Conservation (phyloP, 2,888 invertebrate genomes). For the Lasioglossum morio region DNA sequence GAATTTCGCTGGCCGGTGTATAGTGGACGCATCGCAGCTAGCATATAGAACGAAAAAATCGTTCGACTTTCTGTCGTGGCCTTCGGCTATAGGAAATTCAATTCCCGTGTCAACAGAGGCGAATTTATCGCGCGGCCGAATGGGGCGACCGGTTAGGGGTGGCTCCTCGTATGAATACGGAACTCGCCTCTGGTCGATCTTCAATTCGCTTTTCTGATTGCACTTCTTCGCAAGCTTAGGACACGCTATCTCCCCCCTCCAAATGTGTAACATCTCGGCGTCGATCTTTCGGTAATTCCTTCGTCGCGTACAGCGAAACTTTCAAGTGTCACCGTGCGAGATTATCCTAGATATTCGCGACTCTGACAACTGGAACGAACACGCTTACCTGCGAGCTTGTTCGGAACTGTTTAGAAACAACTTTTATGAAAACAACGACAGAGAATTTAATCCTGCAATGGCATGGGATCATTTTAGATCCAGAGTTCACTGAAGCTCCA, state of each 20-base stretch:
- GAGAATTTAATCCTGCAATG: not conserved
- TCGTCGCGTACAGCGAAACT: conserved; percentile 40
- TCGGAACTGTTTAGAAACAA: not conserved
- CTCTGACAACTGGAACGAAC: conserved; percentile 12
- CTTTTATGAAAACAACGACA: not conserved
- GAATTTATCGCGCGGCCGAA: conserved; percentile 77
- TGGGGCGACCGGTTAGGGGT: conserved; percentile 52
- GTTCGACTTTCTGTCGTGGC: conserved; percentile 60
- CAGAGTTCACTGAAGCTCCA: not conserved
- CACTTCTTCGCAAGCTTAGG: conserved; percentile 32
- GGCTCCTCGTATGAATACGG: conserved; percentile 64
- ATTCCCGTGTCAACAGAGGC: conserved; percentile 79
- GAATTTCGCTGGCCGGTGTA: conserved; percentile 37
- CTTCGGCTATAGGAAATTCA: conserved; percentile 75
- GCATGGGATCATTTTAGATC: not conserved
- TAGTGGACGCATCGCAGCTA: conserved; percentile 48
- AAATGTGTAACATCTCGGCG: not conserved
- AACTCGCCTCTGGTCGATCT: conserved; percentile 59
- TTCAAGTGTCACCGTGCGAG: conserved; percentile 12
- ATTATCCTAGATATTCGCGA: conserved; percentile 23
- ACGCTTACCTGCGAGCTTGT: not conserved
- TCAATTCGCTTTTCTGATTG: conserved; percentile 62
- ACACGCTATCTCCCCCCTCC: not conserved
- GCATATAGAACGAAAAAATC: conserved; percentile 62
- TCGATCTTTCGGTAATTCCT: conserved; percentile 50